Evolutionary conservation across 2,888 invertebrate genomes (phyloP).

Genomic region (Chrysomela aeneicollis): DNA sequence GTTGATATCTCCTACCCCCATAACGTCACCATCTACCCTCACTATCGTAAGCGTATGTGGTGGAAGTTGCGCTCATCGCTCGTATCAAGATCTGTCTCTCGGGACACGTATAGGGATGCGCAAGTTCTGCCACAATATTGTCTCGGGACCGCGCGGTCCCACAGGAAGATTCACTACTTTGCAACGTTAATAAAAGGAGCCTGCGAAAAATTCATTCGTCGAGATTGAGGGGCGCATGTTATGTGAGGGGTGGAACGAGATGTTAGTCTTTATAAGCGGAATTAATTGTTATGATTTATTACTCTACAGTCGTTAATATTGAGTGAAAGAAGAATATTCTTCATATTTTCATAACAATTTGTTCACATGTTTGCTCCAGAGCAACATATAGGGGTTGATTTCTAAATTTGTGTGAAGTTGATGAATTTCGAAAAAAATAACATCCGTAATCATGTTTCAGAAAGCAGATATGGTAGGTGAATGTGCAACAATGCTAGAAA

Average conservation of each 20-base stretch:
- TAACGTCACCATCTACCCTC: conserved; percentile 5
- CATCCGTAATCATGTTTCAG: no score
- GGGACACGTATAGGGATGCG: conserved; percentile 51
- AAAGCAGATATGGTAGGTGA: no score
- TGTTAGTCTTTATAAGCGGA: not conserved
- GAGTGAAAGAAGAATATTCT: no score
- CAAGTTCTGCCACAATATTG: conserved; percentile 50
- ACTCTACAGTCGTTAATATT: no score
- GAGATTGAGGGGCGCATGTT: not conserved
- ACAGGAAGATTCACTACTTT: conserved; percentile 44
- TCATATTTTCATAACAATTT: no score
- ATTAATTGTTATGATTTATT: not conserved
- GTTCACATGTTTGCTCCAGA: no score
- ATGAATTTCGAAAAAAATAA: no score
- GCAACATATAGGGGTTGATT: no score
- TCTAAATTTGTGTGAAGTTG: no score
- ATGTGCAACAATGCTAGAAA: no score
- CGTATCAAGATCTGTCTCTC: conserved; percentile 55
- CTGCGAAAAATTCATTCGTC: not conserved
- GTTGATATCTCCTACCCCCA: conserved; percentile 10
- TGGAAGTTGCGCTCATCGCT: conserved; percentile 53
- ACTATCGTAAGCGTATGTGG: conserved; percentile 47
- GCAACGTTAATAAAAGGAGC: conserved; percentile 34
- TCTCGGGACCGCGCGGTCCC: conserved; percentile 48
- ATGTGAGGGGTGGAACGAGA: not conserved